Conservation (phyloP, 2,888 invertebrate genomes). For the Epinotia nisella region DNA sequence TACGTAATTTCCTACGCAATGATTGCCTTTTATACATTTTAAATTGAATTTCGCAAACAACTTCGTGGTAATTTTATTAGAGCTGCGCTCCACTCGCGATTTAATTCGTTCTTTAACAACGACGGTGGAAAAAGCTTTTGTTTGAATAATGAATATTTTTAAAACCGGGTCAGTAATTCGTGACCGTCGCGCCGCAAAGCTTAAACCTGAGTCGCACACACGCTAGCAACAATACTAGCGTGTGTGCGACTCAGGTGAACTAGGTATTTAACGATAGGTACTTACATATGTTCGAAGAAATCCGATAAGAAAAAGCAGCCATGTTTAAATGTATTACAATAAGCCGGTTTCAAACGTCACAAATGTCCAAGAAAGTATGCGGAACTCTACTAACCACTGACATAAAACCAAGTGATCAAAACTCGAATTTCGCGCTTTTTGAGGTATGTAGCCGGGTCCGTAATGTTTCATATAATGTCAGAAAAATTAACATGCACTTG, state of each 20-base stretch:
- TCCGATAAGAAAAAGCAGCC: not conserved
- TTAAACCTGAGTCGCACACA: no score
- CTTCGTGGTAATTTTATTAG: constrained; percentile 23
- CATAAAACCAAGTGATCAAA: no score
- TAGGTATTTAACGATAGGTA: not conserved
- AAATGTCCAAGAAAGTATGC: not conserved
- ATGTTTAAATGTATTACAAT: not conserved
- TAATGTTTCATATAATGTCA: no score
- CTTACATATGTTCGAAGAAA: not conserved
- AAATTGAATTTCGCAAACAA: constrained; percentile 24
- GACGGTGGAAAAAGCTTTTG: constrained; percentile 19
- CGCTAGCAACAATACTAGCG: no score
- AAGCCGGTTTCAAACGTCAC: not conserved
- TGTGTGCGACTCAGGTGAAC: constrained; percentile 2
- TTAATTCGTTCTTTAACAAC: constrained; percentile 17
- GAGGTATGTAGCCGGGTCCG: no score
- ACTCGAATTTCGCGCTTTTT: no score
- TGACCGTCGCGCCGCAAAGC: constrained; percentile 1
- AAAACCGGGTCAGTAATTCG: constrained; percentile 30
- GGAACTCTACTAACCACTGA: no score
- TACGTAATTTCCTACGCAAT: not conserved
- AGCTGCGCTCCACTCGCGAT: constrained; percentile 21
- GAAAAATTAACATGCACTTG: no score
- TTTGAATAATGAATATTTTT: constrained; percentile 31
- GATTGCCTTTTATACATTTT: constrained; percentile 14